These are phyloP conservation scores for Mactromeris polynyma DNA, from an alignment of 2,888 invertebrate species.

Conservation along the genomic window DNA sequence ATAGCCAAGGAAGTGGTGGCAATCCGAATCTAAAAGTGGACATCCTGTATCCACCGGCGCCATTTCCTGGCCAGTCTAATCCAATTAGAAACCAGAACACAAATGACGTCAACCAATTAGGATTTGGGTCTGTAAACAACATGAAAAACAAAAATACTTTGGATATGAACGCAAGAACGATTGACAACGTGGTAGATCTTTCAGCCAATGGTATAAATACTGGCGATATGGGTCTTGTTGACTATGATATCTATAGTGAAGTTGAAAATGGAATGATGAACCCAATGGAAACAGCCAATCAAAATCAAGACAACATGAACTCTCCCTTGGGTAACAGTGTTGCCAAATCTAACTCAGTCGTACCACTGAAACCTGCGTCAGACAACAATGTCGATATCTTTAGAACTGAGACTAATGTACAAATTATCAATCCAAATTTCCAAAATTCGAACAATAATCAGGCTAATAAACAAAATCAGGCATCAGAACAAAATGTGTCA, in stretches of 20 bases:
- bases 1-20: neutral
- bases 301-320: neutral
- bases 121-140: neutral
- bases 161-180: neutral
- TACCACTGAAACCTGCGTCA: neutral
- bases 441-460: neutral
- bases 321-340: neutral
- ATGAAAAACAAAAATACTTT: neutral
- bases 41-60: conserved; percentile 32
- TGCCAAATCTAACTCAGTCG: neutral
- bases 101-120: neutral
- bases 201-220: neutral
- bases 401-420: conserved; percentile 51
- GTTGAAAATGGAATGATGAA: neutral
- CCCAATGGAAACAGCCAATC: neutral
- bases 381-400: conserved; percentile 13
- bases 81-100: neutral
- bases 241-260: conserved; percentile 37
- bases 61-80: conserved; percentile 22
- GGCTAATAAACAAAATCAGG: neutral
- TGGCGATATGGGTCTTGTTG: neutral
- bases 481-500: neutral
- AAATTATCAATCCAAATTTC: conserved; percentile 37
- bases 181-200: neutral
- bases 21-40: conserved; percentile 31